These are phyloP conservation scores for Perizoma affinitatum DNA, from an alignment of 2,888 invertebrate species.

Conservation along the genomic window DNA sequence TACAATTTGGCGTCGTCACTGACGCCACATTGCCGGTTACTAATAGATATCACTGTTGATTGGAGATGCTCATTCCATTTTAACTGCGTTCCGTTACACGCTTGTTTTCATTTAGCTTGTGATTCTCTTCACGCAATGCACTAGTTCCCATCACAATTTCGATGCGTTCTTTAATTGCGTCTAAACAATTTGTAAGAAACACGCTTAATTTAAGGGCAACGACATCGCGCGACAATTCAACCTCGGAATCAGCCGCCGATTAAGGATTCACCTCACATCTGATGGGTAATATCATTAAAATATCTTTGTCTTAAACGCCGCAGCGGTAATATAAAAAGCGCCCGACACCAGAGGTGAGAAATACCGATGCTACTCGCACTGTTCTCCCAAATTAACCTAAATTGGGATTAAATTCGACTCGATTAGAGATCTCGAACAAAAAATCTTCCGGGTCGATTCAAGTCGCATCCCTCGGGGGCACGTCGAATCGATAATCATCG, in stretches of 20 bases:
- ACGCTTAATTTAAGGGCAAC: constrained; percentile 80
- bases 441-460: constrained; percentile 51
- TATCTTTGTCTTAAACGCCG: constrained; percentile 81
- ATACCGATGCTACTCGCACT: constrained; percentile 65
- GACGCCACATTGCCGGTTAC: constrained; percentile 39
- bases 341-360: constrained; percentile 78
- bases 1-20: constrained; percentile 32
- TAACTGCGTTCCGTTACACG: constrained; percentile 64
- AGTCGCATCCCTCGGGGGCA: constrained; percentile 53
- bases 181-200: constrained; percentile 77
- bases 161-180: constrained; percentile 74
- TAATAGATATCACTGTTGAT: constrained; percentile 69
- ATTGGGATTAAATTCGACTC: constrained; percentile 58
- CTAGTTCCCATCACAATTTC: constrained; percentile 74
- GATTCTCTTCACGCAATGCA: constrained; percentile 76
- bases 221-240: constrained; percentile 70
- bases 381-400: constrained; percentile 65
- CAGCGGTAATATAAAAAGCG: constrained; percentile 72
- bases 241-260: constrained; percentile 66
- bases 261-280: constrained; percentile 81
- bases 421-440: constrained; percentile 47
- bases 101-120: constrained; percentile 79
- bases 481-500: constrained; percentile 67
- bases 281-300: constrained; percentile 82
- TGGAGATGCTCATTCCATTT: constrained; percentile 67